Percentiles rank a stretch among this genome's conserved stretches.
Conservation (phyloP, 1,140 invertebrate genomes). For the Papilio dardanus region DNA sequence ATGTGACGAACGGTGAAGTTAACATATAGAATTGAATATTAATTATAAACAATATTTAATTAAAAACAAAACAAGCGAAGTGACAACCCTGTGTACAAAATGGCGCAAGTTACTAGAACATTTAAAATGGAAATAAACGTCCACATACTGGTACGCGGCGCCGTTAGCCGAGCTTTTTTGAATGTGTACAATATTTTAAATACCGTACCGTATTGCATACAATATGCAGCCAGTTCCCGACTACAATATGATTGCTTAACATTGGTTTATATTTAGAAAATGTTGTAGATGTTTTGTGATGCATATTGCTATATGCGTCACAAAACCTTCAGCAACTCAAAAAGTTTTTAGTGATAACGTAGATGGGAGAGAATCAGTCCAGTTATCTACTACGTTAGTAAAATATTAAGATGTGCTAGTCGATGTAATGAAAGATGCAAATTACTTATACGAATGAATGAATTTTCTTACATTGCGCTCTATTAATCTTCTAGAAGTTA, state of each 20-base stretch:
- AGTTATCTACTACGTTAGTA: background rate
- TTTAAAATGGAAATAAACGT: conserved; percentile 37
- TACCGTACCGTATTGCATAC: conserved; percentile 20
- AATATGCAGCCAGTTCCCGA: conserved; percentile 2
- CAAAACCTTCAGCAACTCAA: no score
- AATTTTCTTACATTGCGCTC: no score
- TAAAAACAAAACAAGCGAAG: background rate
- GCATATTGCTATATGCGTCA: no score
- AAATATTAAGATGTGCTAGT: background rate
- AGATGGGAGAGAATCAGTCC: background rate
- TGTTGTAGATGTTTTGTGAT: background rate
- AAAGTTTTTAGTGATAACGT: background rate
- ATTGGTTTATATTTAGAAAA: background rate
- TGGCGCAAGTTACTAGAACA: conserved; percentile 32
- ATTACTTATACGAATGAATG: no score
- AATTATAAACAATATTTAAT: background rate
- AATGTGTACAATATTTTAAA: conserved; percentile 34
- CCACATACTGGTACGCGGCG: conserved; percentile 31
- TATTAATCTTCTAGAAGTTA: no score
- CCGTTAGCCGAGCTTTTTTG: conserved; percentile 34
- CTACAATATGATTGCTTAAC: background rate
- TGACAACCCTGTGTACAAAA: conserved; percentile 33
- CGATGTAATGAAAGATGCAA: no score
- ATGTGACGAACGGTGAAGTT: no score
- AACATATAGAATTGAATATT: background rate